Evolutionary conservation across 2,797 vertebrate genomes (phyloP), one percentile per base, ranked within the genome.

Genomic region (Sitta carolinensis): DNA sequence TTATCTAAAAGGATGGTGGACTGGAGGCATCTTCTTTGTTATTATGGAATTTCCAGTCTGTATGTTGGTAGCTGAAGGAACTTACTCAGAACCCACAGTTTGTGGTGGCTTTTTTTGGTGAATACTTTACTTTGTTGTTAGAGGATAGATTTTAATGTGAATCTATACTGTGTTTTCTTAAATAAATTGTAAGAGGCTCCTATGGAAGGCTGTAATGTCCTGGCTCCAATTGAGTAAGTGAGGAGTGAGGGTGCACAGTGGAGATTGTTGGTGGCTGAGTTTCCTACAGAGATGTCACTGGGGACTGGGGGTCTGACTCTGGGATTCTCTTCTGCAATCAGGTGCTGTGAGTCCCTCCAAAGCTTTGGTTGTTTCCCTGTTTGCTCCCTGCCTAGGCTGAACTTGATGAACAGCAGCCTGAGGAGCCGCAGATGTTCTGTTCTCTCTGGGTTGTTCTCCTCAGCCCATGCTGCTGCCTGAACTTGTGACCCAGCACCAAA

Each of bases 391-490:
- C 87, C 84, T 52, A 4, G 38, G 66, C 91, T 83, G 57, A 78
- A 30, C 83, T 87, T 52, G 84, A 55, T 85, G 62, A 91, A 1
- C 84, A 84, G 66, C 92, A 94, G 79, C 70, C 69, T n/a, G 10
- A 43, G 83, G 57, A 91, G 76, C 79, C 91, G 93, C 94, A 87
- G 87, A 67, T 64, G 47, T 87, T 89, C 47, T 64, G 47, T 87
- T 89, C 47, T 85, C 82, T 87, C 76, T 87, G 91, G 69, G 42
- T 55, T 87, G 40, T 48, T 92, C 67, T 43, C 78, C 79, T 72
- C 92, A 96, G 82, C 73, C 63, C 89, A 16, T 72, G 32, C 89
- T 88, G 73, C 91, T 87, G 67, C 76, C 76, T 93, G 87, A 89
- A 57, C 84, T 91, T 67, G 74, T 84, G 70, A 81, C 57, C 6